Evolutionary conservation across 1,140 invertebrate genomes (phyloP), one percentile per base, ranked within the genome.

Genomic region (Drosophila sucinea): DNA sequence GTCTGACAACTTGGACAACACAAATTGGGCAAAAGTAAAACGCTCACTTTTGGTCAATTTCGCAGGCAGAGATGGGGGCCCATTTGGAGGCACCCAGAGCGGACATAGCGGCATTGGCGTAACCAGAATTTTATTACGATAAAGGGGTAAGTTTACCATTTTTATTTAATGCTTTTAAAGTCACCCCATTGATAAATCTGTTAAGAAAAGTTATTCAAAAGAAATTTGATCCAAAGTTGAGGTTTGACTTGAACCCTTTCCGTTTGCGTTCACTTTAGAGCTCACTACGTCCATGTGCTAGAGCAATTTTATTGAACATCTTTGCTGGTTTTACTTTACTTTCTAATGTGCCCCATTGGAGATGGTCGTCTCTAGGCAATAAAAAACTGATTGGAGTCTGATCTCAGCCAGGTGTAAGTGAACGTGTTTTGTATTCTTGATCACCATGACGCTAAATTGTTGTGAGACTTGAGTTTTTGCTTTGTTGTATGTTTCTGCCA

Each of bases 31-130:
- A 89, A 51, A 51, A 64, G 67, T 63, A 78, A 87, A 84, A 82
- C 82, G 84, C 77, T 84, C 84, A 89, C 84, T 87, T 87, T 89
- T 87, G 70, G 84, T 82, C 85, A 87, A 81, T 87, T 84, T 89
- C 35, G 47, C 80, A 73, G n/a, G 40, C 76, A 70, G 70, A 79
- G 66, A 27, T 40, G 64, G 58, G 8, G 10, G 35, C 35, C 41
- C 41, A 56, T 58, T 55, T 38, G 40, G 33, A 61, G 33, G 38
- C 60, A 29, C 38, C 17, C 57, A 60, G 30, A 30, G 30, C 30
- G 4, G 30, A 2, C 2, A 3, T 10, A 38, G 6, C 23, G 23
- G 23, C 44, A 51, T 25, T 27, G 23, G 44, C 44, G 44, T 51
- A 10, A 51, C 7, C 44, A 27, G 44, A 51, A 51, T 47, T 17